Evolutionary conservation across 2,888 invertebrate genomes (phyloP), one percentile per base, ranked within the genome.

Genomic region (Parnassius apollo): DNA sequence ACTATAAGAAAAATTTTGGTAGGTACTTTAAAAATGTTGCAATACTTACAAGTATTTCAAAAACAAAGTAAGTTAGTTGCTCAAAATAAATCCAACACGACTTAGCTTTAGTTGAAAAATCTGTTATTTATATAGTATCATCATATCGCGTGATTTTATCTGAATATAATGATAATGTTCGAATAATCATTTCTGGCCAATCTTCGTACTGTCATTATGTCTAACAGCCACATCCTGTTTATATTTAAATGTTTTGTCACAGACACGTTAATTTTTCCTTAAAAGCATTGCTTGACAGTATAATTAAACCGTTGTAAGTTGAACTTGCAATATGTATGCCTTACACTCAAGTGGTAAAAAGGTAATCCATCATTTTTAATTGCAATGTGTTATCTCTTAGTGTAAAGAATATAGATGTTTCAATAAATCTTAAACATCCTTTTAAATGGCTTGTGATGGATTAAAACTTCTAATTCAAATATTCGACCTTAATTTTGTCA

Each of bases 161-260:
- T 35, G 35, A 35, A 35, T 35, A 35, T 35, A 60, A 64, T 64
- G 59, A 64, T 64, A 64, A 64, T 64, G 35, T 57, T 13, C 46
- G 42, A 64, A 64, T 60, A 60, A 64, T 64, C 44, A 53, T 53
- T 22, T 11, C 42, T 10, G 46, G 46, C 42, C 52, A 49, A 64
- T 57, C 10, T 64, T 48, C 22, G 42, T 35, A 45, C 42, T 44
- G 59, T 57, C 42, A 64, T 64, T 57, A 56, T 48, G 46, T 42
- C 52, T 52, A 59, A 60, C 48, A 46, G 59, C 59, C 35, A 42
- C 18, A 18, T 18, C 18, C 56, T 64, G 64, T 60, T 45, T 46
- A 59, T 61, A 57, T 61, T 51, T 56, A 63, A 55, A n/a, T 55
- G 4, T 45, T 49, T 13, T 22, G 63, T 51, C 63, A 59, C 49